Conservation (phyloP, 1,140 invertebrate genomes). For the Anastrepha ludens region DNA sequence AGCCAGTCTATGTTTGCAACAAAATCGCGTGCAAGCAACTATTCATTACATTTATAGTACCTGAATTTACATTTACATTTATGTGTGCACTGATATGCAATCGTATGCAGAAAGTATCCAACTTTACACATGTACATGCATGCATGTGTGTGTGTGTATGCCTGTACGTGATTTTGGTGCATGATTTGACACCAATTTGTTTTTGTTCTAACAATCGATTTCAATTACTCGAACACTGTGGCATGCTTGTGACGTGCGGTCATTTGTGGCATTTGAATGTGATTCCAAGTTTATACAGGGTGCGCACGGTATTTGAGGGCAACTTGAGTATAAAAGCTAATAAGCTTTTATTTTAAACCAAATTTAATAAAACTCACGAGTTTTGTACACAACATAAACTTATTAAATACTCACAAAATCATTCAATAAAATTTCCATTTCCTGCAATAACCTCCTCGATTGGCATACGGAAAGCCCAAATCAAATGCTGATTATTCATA, state of each 20-base stretch:
- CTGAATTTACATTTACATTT: background rate
- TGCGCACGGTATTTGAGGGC: too few relatives aligned
- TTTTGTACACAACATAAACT: too few relatives aligned
- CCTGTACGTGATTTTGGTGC: conserved; percentile 32
- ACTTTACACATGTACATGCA: background rate
- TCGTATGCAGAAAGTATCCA: background rate
- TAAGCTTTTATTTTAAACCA: too few relatives aligned
- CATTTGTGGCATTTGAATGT: conserved; percentile 38
- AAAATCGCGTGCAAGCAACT: conserved; percentile 27
- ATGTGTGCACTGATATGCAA: background rate
- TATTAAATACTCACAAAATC: too few relatives aligned
- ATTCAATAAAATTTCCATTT: too few relatives aligned
- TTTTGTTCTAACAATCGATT: conserved; percentile 37
- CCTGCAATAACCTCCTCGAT: too few relatives aligned
- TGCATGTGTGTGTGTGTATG: background rate
- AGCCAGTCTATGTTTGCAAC: conserved; percentile 5
- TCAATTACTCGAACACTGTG: conserved; percentile 46
- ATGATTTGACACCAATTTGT: conserved; percentile 51
- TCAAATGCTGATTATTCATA: too few relatives aligned
- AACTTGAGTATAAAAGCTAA: too few relatives aligned
- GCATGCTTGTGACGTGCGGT: conserved; percentile 41
- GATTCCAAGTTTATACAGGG: background rate
- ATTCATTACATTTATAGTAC: conserved; percentile 12
- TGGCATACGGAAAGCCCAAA: too few relatives aligned
- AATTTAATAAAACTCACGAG: too few relatives aligned